phyloP scores from a whole-genome alignment of 2,797 vertebrate genomes.

The Melanotaenia boesemani region DNA sequence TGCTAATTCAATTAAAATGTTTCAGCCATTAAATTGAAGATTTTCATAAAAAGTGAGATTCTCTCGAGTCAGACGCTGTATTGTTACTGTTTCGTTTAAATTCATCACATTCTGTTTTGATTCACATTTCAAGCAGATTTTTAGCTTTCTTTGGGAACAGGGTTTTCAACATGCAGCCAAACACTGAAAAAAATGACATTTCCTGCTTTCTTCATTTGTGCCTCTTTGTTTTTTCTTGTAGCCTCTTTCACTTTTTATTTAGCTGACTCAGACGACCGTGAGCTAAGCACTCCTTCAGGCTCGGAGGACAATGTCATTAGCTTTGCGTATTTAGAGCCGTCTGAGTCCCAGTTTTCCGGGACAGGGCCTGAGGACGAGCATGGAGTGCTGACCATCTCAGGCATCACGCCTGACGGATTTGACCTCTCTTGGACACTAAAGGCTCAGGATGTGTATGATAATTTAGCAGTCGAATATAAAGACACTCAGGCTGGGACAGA shows the following conservation, averaged over 20 bases:
- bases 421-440: slow-evolving; percentile 70
- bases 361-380: slow-evolving; percentile 59
- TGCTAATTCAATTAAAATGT: background rate
- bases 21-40: background rate
- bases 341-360: slow-evolving; percentile 64
- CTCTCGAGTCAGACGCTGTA: background rate
- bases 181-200: background rate
- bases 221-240: slow-evolving; percentile 70
- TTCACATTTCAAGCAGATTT: background rate
- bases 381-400: slow-evolving; percentile 67
- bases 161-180: background rate
- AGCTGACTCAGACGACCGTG: slow-evolving; percentile 74
- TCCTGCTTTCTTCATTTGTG: slow-evolving; percentile 57
- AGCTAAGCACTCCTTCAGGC: slow-evolving; percentile 63
- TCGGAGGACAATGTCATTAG: slow-evolving; percentile 79
- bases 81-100: background rate
- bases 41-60: background rate
- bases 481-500: slow-evolving; percentile 67
- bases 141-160: background rate
- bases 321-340: slow-evolving; percentile 72
- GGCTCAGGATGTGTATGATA: slow-evolving; percentile 63
- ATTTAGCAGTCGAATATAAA: slow-evolving; percentile 72
- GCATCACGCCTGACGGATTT: slow-evolving; percentile 74
- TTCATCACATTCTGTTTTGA: slow-evolving; percentile 1
- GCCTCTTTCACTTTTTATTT: slow-evolving; percentile 83